Base-by-base conservation (phyloP, 2,797 vertebrate genomes). In the Muraenolepis orangiensis region DNA sequence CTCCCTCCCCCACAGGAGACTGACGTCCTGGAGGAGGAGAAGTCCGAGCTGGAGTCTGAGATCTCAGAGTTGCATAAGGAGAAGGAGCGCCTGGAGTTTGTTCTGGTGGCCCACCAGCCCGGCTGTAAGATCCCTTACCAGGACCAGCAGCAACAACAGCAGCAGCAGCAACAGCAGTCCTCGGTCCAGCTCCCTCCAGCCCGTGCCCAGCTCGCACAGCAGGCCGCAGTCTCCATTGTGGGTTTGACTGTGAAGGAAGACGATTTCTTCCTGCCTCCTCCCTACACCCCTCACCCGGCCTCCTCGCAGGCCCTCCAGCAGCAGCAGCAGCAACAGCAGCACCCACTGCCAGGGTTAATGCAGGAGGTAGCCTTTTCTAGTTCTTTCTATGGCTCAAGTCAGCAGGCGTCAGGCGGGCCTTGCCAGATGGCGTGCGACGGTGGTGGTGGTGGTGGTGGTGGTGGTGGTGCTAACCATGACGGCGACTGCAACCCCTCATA, bases 1-100 rank as follows among this genome's bases (percentile, higher is more conserved):
- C 1, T 42, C 74, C 67, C 30, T 32, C 12, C 79, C 70, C 72
- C 32, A 5, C 90, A 99, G 98, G 98, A 98, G 91, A 99, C 98
- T 0, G 98, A 99, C 76, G 88, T 96, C 18, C 84, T 99, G 89
- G 98, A 99, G 90, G 97, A 99, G 90, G 95, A 96, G 88, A 98
- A 98, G 73, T 95, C 97, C 0, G 96, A 96, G 85, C 91, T 99
- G 86, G 96, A 98, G 91, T 95, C 97, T 0, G 97, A 99, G 92
- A 98, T 99, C 42, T 96, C 96, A 0, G 96, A 98, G 86, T 93
- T 99, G 74, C 96, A 96, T 85, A 98, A 98, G 91, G 97, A 99
- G 92, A 96, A 98, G 86, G 97, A 99, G 75, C 95, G 96, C 0
- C 90, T 99, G 90, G 96, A 99, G 86, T 98, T 99, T 85, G 96